Conservation (phyloP, 2,797 vertebrate genomes). For the Clarias pachynema region DNA sequence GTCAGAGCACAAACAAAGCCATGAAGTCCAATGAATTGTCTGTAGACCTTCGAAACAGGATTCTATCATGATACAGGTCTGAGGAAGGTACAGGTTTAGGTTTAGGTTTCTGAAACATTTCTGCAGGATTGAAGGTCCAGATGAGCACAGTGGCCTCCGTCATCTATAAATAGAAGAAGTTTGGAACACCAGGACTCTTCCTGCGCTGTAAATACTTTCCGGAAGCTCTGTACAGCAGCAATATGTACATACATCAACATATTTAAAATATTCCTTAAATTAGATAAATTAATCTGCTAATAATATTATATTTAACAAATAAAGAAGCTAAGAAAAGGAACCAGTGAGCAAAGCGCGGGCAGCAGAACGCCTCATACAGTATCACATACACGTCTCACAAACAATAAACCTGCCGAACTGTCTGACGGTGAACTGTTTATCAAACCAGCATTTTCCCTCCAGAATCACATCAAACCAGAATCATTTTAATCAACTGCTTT, state of each 20-base stretch:
- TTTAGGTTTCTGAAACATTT: too few species aligned
- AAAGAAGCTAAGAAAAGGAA: neutral
- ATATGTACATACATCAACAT: neutral
- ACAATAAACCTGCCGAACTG: neutral
- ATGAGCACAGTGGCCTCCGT: too few species aligned
- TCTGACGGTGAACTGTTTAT: neutral
- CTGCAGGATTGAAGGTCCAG: too few species aligned
- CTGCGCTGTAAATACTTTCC: too few species aligned
- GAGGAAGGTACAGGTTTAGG: too few species aligned
- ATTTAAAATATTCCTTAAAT: neutral
- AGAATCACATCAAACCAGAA: neutral
- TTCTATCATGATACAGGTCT: too few species aligned
- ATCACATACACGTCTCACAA: neutral
- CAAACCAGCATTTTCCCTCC: neutral
- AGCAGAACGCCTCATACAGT: neutral
- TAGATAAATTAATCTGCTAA: neutral
- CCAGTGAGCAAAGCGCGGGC: neutral
- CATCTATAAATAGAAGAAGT: too few species aligned
- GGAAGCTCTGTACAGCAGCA: too few species aligned
- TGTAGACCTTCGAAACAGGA: too few species aligned
- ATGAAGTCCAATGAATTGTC: too few species aligned
- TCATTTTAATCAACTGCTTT: neutral
- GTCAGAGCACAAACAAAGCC: too few species aligned
- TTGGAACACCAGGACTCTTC: too few species aligned
- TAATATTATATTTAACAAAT: neutral